These are phyloP conservation scores for Drosophila kambysellisi DNA, from an alignment of 2,888 invertebrate genomes.

Conservation along the genomic window DNA sequence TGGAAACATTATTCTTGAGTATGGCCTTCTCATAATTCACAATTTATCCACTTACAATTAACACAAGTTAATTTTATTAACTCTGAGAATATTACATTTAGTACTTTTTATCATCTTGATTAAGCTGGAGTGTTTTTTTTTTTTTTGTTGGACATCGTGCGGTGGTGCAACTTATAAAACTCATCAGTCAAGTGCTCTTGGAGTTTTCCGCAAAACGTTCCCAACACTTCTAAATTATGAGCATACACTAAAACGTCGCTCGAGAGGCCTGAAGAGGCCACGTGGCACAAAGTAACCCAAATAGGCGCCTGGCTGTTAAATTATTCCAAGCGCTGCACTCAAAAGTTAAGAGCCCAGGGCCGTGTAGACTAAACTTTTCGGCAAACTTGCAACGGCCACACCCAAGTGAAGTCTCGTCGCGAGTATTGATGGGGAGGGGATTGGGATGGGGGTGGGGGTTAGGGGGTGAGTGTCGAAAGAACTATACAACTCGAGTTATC, in stretches of 20 bases:
- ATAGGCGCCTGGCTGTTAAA: constrained; percentile 57
- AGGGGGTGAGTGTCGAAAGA: not conserved
- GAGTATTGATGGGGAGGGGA: no score
- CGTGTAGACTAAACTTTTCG: constrained; percentile 40
- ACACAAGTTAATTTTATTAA: constrained; percentile 23
- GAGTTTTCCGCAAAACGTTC: constrained; percentile 62
- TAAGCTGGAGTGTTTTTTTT: constrained; percentile 3
- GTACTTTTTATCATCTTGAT: not conserved
- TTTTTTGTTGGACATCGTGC: constrained; percentile 16
- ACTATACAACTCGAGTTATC: constrained; percentile 18
- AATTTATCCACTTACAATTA: constrained; percentile 2
- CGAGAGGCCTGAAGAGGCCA: constrained; percentile 39
- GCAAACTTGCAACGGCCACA: constrained; percentile 41
- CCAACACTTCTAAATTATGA: constrained; percentile 70
- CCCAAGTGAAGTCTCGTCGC: constrained; percentile 10
- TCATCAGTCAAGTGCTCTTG: constrained; percentile 69
- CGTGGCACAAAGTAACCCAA: constrained; percentile 31
- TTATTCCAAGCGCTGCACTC: constrained; percentile 62
- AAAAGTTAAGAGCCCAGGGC: constrained; percentile 44
- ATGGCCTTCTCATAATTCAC: not conserved
- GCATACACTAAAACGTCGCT: constrained; percentile 51
- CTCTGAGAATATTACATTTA: constrained; percentile 21
- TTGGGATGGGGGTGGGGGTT: not conserved
- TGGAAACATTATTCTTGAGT: not conserved
- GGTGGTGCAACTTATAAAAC: constrained; percentile 50